Evolutionary conservation across 1,140 invertebrate species (phyloP), one percentile per base, ranked within the genome.

Genomic region (Sitophilus oryzae): DNA sequence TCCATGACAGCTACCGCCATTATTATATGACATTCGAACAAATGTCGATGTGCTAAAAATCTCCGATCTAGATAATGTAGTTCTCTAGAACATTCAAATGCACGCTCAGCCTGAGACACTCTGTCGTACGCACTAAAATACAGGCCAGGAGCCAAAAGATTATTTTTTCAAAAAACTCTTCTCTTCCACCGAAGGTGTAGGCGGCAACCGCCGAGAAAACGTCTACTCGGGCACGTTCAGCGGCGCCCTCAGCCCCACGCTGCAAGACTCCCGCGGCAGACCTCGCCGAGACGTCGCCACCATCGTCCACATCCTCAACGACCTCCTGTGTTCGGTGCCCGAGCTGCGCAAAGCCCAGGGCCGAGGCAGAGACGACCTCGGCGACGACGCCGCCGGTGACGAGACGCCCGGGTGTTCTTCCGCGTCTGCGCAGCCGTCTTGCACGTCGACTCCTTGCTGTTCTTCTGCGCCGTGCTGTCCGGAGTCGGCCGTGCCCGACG

Each of bases 231-330:
- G 87, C 30, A 89, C 87, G 20, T 86, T 86, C 71, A 81, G 83
- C 70, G 92, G 93, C 23, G 94, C 92, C 6, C 71, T 96, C 10
- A 95, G 94, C 75, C 92, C 93, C 51, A 88, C 91, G n/a, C 76
- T 96, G 11, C 93, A 96, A 74, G 93, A 96, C 71, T 83, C 84
- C 58, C 67, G 65, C 69, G 93, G 93, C 0, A 81, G 89, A 59
- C 93, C 93, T 8, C 90, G 92, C 63, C 80, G 91, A 14, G 90
- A 94, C 72, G 93, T 96, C 51, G 90, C 86, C 43, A 96, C 93
- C 11, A 94, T 96, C 46, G 92, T 96, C 52, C 92, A 96, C 71
- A 96, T 96, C 71, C 75, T 96, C 18, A 96, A 96, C 73, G 93
- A 96, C 74, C 77, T 96, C 57, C 74, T 96, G 18, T 93, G 90